Conservation (phyloP, 2,797 vertebrate species). For the Lycodopsis pacificus region DNA sequence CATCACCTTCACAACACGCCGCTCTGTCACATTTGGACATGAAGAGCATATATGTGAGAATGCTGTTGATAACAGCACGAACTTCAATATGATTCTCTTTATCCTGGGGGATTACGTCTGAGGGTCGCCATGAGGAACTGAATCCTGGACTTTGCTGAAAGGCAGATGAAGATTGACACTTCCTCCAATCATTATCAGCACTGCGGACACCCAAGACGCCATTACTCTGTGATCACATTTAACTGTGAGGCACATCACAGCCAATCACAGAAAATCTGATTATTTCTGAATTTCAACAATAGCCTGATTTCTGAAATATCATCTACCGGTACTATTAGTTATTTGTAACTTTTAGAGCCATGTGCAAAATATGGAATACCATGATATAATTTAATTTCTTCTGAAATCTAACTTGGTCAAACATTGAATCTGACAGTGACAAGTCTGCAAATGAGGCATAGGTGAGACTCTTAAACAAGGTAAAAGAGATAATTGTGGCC, state of each 20-base stretch:
- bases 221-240: conserved; percentile 29
- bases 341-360: background rate
- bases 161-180: conserved; percentile 39
- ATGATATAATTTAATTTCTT: background rate
- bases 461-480: background rate
- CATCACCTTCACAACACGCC: conserved; percentile 15
- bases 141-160: conserved; percentile 45
- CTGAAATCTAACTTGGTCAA: background rate
- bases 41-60: conserved; percentile 13
- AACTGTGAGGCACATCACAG: conserved; percentile 5
- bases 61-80: conserved; percentile 10
- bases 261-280: background rate
- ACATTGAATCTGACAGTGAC: background rate
- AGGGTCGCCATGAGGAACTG: conserved; percentile 32
- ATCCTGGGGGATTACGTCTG: conserved; percentile 10
- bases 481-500: conserved; percentile 20
- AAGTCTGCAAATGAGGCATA: background rate
- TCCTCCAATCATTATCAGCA: conserved; percentile 39
- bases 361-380: background rate
- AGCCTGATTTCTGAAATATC: background rate
- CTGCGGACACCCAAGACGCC: conserved; percentile 10
- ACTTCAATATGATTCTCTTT: conserved; percentile 15
- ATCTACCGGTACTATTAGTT: background rate
- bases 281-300: background rate
- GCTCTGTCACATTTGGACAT: background rate